These are phyloP conservation scores for Plectropomus leopardus DNA, from an alignment of 2,113 vertebrate genomes.

Conservation along the genomic window DNA sequence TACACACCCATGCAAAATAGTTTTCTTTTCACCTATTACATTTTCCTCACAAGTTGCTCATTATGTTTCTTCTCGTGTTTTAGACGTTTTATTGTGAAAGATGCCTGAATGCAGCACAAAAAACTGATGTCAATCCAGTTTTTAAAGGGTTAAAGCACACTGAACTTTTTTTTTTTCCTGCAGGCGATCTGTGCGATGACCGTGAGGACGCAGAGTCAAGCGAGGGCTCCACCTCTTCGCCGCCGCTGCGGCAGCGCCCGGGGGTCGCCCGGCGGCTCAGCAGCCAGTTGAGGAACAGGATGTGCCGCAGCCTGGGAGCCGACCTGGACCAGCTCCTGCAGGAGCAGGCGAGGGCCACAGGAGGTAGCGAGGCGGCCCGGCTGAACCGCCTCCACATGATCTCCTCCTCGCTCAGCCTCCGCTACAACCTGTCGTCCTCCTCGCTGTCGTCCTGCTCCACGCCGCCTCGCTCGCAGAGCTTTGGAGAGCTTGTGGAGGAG, in stretches of 20 bases:
- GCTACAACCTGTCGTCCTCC: conserved; percentile 69
- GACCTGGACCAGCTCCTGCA: conserved; percentile 78
- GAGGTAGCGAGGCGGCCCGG: conserved; percentile 62
- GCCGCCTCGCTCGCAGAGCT: conserved; percentile 54
- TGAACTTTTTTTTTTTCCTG: too few relatives aligned
- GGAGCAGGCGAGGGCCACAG: conserved; percentile 45
- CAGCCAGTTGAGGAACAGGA: conserved; percentile 64
- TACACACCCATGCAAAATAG: too few relatives aligned
- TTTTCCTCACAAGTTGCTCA: too few relatives aligned
- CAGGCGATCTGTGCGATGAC: conserved; percentile 65
- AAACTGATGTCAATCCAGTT: too few relatives aligned
- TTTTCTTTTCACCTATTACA: too few relatives aligned
- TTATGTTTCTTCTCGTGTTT: too few relatives aligned
- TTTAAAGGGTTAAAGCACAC: too few relatives aligned
- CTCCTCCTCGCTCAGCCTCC: conserved; percentile 83
- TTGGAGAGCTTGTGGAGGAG: conserved; percentile 23
- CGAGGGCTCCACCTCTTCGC: conserved; percentile 12
- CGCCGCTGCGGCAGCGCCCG: neutral
- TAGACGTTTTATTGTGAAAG: too few relatives aligned
- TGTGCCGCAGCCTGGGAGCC: conserved; percentile 83
- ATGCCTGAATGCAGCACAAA: too few relatives aligned
- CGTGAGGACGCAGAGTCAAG: conserved; percentile 22
- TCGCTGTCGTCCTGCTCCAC: conserved; percentile 71
- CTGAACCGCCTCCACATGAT: conserved; percentile 75
- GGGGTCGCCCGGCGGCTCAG: conserved; percentile 32